These are phyloP conservation scores for Hirtodrosophila duncani DNA, from an alignment of 2,888 invertebrate species.

Conservation along the genomic window DNA sequence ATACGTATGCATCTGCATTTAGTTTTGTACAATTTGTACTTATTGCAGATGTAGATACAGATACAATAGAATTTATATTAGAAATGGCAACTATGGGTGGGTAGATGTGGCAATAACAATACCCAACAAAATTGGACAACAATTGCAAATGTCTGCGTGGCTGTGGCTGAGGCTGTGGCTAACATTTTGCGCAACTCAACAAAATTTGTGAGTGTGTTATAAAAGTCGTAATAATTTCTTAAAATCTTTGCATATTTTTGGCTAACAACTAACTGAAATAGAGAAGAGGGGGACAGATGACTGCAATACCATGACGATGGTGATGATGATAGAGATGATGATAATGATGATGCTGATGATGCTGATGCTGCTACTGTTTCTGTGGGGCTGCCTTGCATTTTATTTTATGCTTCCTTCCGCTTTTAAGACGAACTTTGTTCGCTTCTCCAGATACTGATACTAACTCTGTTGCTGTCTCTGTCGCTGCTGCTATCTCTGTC, in stretches of 20 bases:
- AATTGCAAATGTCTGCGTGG: constrained; percentile 51
- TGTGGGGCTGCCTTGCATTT: constrained; percentile 57
- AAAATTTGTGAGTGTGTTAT: constrained; percentile 53
- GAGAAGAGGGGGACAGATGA: background rate
- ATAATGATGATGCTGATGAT: constrained; percentile 23
- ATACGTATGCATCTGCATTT: constrained; percentile 42
- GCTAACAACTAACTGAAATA: background rate
- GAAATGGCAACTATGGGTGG: constrained; percentile 25
- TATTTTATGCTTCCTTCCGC: constrained; percentile 73
- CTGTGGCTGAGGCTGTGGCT: constrained; percentile 37
- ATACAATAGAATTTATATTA: constrained; percentile 30
- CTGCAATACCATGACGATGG: background rate
- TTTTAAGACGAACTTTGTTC: constrained; percentile 49
- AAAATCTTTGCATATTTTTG: constrained; percentile 64
- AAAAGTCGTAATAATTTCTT: constrained; percentile 68
- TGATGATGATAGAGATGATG: constrained; percentile 9
- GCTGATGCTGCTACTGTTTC: constrained; percentile 11
- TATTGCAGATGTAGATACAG: constrained; percentile 55
- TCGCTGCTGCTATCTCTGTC: background rate
- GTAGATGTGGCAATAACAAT: constrained; percentile 45
- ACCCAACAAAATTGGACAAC: constrained; percentile 44
- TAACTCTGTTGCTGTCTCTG: background rate
- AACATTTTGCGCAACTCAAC: constrained; percentile 70
- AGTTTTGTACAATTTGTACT: no score
- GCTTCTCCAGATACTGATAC: no score